These are phyloP conservation scores for Endotricha flammealis DNA, from an alignment of 2,888 invertebrate genomes.

Conservation along the genomic window DNA sequence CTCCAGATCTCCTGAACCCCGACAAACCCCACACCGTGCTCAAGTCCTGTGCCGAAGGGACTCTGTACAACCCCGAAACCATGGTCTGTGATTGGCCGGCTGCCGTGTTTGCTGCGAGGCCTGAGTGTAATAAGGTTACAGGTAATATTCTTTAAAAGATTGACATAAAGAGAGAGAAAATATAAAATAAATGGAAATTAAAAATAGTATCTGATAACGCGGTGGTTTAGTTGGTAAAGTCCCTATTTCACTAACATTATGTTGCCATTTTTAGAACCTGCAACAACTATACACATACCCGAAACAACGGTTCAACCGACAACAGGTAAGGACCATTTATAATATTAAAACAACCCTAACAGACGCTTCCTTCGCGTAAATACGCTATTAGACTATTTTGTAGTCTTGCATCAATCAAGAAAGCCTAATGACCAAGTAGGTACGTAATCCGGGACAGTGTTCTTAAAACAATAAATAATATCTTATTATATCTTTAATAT, in stretches of 20 bases:
- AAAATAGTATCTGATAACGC: too few species aligned
- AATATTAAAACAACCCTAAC: not conserved
- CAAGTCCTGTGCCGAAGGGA: conserved; percentile 81
- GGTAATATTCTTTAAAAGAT: too few species aligned
- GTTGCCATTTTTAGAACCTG: not conserved
- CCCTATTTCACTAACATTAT: too few species aligned
- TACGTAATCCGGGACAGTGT: too few species aligned
- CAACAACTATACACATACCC: not conserved
- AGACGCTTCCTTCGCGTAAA: not conserved
- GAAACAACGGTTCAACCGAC: not conserved
- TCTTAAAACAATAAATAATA: too few species aligned
- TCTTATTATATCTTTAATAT: too few species aligned
- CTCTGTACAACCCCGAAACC: conserved; percentile 81
- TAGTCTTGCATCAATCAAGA: too few species aligned
- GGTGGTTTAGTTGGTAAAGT: too few species aligned
- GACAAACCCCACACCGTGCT: conserved; percentile 72
- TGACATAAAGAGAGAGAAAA: too few species aligned
- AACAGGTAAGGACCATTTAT: not conserved
- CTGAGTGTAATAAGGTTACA: conserved; percentile 72
- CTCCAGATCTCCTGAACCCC: conserved; percentile 46
- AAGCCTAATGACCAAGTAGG: too few species aligned
- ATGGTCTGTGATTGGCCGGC: conserved; percentile 83
- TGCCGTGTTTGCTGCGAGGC: conserved; percentile 75
- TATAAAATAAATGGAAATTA: too few species aligned
- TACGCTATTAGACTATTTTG: too few species aligned